Evolutionary conservation across 2,888 invertebrate species (phyloP), one percentile per base, ranked within the genome.

Genomic region (Urechis unicinctus): DNA sequence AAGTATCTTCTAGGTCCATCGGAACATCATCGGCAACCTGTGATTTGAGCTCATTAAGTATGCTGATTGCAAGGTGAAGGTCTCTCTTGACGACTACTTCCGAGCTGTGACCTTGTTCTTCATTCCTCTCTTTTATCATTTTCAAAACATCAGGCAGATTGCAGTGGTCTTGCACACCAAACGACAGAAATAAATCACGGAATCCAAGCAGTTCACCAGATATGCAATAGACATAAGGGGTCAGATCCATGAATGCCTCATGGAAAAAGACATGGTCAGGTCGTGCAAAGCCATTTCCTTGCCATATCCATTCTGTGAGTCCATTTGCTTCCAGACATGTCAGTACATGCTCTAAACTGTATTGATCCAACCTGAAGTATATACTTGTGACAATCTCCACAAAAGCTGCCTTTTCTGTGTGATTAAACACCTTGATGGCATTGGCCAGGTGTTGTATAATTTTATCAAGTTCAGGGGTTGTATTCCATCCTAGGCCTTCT

Each of bases 281-380:
- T 6, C 50, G n/a, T 4, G 57, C 45, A 53, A 68, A 68, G 1
- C 66, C 68, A 13, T 66, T 61, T 1, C 68, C 68, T 46, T 63
- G 59, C 68, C 68, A 68, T 9, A 66, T 56, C 68, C 68, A 68
- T 5, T 60, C 48, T 6, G 51, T 2, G 57, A 24, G 1, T 56
- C 41, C 1, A 49, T 28, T 6, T 51, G 13, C 1, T 42, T 31
- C 1, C 55, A 41, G 25, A 30, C 45, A 21, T 28, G n/a, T 36
- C 41, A 49, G 25, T 17, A 63, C 49, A 17, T 50, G 36, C 6
- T 56, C 52, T 9, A 44, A 25, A 17, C 49, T 24, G 22, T 56
- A 50, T 36, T 56, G 41, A 4, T 52, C 41, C 6, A 64, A 47
- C 42, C 50, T 58, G 13, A 36, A 43, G 42, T 64, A 64, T 26